Evolutionary conservation across 2,113 vertebrate species (phyloP).

Genomic region (Rhizomys pruinosus): DNA sequence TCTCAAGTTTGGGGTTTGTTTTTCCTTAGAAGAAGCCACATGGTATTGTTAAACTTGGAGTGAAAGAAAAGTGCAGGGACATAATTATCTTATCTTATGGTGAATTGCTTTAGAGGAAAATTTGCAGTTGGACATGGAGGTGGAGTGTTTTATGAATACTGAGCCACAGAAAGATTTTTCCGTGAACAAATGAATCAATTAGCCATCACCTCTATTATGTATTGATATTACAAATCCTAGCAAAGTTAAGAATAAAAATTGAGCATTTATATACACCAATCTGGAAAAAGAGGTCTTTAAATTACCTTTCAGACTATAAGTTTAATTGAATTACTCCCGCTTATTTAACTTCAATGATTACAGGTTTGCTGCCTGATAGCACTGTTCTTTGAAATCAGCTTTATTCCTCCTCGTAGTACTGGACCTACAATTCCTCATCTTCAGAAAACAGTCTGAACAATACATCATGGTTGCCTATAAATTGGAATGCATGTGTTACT

Average conservation of each 20-base stretch:
- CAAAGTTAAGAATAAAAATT: conserved; percentile 53
- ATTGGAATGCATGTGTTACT: background rate
- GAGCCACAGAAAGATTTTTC: background rate
- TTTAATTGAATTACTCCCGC: conserved; percentile 11
- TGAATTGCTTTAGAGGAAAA: conserved; percentile 44
- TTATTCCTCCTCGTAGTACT: conserved; percentile 45
- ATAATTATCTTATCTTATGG: conserved; percentile 53
- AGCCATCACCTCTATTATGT: background rate
- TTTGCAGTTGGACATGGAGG: background rate
- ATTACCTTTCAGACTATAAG: conserved; percentile 65
- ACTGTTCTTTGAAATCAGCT: conserved; percentile 62
- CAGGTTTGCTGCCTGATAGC: conserved; percentile 44
- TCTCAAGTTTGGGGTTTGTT: background rate
- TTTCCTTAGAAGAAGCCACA: conserved; percentile 8
- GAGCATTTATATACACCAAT: conserved; percentile 40
- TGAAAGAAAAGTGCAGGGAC: conserved; percentile 30
- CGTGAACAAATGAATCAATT: background rate
- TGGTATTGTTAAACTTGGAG: conserved; percentile 39
- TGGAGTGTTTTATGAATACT: background rate
- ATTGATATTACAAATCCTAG: background rate
- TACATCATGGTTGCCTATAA: background rate
- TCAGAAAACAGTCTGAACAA: background rate
- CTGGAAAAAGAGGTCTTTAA: conserved; percentile 46
- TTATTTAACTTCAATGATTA: conserved; percentile 61
- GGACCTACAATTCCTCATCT: conserved; percentile 4